Conservation (phyloP, 2,113 vertebrate species). For the Dicaeum eximium region DNA sequence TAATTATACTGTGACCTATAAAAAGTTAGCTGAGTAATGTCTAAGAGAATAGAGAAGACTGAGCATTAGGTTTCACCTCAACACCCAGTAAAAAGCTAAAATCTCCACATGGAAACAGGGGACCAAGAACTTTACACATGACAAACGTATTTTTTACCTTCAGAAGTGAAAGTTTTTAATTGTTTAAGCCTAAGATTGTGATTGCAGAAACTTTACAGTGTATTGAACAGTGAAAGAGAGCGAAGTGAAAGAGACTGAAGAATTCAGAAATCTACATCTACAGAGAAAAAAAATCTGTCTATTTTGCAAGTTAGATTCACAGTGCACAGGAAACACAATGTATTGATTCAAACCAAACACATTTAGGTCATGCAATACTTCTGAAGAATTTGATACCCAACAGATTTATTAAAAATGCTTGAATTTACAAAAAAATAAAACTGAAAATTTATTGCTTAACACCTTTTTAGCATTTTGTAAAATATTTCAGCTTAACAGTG, state of each 20-base stretch:
- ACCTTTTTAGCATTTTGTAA: neutral
- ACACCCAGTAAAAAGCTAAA: neutral
- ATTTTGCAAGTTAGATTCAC: neutral
- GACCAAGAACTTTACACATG: neutral
- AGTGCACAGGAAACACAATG: neutral
- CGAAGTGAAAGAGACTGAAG: neutral
- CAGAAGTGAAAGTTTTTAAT: neutral
- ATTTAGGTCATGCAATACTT: neutral
- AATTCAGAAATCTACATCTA: neutral
- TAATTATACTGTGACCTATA: slow-evolving; percentile 48
- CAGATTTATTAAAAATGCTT: neutral
- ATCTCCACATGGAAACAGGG: neutral
- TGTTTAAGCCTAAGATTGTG: neutral
- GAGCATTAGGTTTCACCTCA: neutral
- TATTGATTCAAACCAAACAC: neutral
- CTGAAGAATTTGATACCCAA: neutral
- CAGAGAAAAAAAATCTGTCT: neutral
- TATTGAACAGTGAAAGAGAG: neutral
- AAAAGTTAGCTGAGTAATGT: slow-evolving; percentile 41
- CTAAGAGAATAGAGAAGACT: neutral
- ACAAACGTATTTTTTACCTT: neutral
- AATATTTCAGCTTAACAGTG: neutral
- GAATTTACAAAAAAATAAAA: neutral
- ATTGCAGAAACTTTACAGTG: neutral
- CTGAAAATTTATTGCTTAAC: neutral